Conservation (phyloP, 2,888 invertebrate genomes). For the Agonopterix heracliana region DNA sequence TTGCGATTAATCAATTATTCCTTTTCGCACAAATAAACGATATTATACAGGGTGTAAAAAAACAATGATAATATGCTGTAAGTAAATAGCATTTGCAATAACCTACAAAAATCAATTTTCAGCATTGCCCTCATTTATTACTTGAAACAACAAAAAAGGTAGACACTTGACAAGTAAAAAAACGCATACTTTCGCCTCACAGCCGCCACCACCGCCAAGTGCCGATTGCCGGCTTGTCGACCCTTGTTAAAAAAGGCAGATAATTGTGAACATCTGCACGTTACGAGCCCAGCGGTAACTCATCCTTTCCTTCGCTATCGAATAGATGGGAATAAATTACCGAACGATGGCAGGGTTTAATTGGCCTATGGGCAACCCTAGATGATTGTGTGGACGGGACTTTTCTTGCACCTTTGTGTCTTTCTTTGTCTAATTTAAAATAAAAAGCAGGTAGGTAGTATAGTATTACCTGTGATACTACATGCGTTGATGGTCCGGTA, state of each 20-base stretch:
- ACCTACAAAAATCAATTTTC: too few relatives aligned
- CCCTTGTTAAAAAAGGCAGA: conserved; percentile 30
- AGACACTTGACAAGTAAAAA: conserved; percentile 22
- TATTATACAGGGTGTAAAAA: too few relatives aligned
- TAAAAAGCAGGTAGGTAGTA: conserved; percentile 3
- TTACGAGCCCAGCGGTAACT: conserved; percentile 29
- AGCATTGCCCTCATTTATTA: too few relatives aligned
- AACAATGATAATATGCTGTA: too few relatives aligned
- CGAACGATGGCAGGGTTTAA: conserved; percentile 26
- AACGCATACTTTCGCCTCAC: conserved; percentile 27
- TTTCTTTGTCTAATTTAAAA: conserved; percentile 7
- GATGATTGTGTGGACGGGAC: not conserved
- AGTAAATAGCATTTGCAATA: too few relatives aligned
- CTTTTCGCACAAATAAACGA: too few relatives aligned
- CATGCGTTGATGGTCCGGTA: too few relatives aligned
- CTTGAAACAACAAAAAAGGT: too few relatives aligned
- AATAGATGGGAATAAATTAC: conserved; percentile 44
- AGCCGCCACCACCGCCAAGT: conserved; percentile 27
- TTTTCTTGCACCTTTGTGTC: conserved; percentile 3
- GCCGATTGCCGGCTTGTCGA: conserved; percentile 1
- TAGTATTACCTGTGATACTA: not conserved
- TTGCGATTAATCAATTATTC: too few relatives aligned
- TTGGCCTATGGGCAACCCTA: conserved; percentile 19
- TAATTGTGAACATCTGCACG: conserved; percentile 63
- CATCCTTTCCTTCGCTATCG: conserved; percentile 28